These are phyloP conservation scores for Drosophila kohkoa DNA, from an alignment of 1,140 invertebrate species.

Conservation along the genomic window DNA sequence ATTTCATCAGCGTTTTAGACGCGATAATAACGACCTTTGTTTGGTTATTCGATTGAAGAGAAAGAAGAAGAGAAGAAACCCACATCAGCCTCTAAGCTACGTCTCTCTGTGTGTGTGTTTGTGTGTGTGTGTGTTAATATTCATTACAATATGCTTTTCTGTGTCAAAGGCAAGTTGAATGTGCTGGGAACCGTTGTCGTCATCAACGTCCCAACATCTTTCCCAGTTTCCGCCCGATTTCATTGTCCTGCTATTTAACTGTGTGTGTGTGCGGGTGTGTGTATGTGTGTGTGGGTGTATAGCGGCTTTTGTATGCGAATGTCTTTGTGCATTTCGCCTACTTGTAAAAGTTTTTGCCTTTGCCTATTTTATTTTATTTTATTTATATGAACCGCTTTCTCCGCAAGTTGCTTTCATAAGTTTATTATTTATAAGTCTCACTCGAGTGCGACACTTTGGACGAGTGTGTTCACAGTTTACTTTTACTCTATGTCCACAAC, in stretches of 20 bases:
- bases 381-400: conserved; percentile 41
- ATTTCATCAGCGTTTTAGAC: background rate
- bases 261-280: conserved; percentile 3
- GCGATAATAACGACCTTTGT: conserved; percentile 3
- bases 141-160: conserved; percentile 62
- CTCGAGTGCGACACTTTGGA: conserved; percentile 70
- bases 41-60: background rate
- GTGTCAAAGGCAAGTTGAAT: conserved; percentile 58
- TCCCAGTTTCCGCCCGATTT: conserved; percentile 33
- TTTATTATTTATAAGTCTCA: conserved; percentile 76
- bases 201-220: background rate
- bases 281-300: conserved; percentile 7
- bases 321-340: conserved; percentile 34
- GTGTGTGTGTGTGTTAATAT: conserved; percentile 54
- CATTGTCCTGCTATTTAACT: conserved; percentile 26
- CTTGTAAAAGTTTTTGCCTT: conserved; percentile 34
- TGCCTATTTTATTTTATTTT: conserved; percentile 54
- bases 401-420: conserved; percentile 60
- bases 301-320: conserved; percentile 25
- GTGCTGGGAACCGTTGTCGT: conserved; percentile 18
- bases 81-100: background rate
- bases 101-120: background rate
- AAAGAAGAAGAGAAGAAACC: background rate
- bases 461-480: conserved; percentile 58
- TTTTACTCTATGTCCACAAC: conserved; percentile 17